Evolutionary conservation across 2,888 invertebrate species (phyloP), one percentile per base, ranked within the genome.

Genomic region (Orthonevra nobilis): DNA sequence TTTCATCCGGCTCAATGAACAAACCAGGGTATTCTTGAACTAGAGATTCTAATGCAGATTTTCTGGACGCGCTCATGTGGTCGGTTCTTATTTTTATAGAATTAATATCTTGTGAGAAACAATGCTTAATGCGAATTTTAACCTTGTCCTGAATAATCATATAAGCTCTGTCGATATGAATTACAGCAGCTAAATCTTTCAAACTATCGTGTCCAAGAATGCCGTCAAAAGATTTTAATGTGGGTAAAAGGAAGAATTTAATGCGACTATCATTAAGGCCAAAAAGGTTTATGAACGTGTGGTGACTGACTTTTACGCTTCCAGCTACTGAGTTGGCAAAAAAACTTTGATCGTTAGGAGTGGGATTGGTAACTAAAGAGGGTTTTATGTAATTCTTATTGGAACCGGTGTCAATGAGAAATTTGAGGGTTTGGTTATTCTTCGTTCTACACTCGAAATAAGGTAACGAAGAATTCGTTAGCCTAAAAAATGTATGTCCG

Each of bases 1-100:
- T 60, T 23, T 60, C 46, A 23, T 60, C 12, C 0, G 46, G 60
- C 6, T 32, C 60, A 4, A 20, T 34, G 15, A 48, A 48, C 14
- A 61, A 48, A 1, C 23, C 14, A 9, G 26, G 48, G 23, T 4
- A 23, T 23, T 23, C 23, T 4, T 23, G 3, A 23, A 23, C 5
- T 4, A 23, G 12, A 12, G 12, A 3, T 4, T 34, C 9, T 3
- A 34, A 5, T 10, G 34, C n/a, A 5, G 3, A 3, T 28, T 34
- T 34, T 34, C 9, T 3, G 3, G 34, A 34, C 5, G 3, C 34
- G n/a, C 5, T 5, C 34, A 34, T 34, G 34, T 34, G 34, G 9
- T 34, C 34, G 2, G 9, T 3, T 4, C 9, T 34, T 10, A 34
- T 7, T n/a, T 2, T 12, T 4, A 34, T n/a, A 10, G 34, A 34